These are phyloP conservation scores for Trilocha varians DNA, from an alignment of 2,888 invertebrate genomes.

Conservation along the genomic window DNA sequence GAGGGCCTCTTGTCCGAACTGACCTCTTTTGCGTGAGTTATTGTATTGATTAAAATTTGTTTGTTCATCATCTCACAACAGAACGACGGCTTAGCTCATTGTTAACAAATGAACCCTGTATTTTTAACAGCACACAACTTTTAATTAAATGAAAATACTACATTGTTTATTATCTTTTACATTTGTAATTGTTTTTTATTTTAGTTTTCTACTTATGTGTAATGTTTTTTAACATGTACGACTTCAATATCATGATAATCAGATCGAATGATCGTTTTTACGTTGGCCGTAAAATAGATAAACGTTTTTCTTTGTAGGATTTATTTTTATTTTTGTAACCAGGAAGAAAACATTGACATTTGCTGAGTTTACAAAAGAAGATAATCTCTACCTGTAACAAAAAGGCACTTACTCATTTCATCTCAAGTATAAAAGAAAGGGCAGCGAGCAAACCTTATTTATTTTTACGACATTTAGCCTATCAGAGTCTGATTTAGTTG, in stretches of 20 bases:
- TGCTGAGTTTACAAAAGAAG: neutral
- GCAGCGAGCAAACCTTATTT: neutral
- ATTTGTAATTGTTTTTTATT: too few relatives aligned
- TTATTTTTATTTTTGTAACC: neutral
- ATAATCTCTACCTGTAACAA: neutral
- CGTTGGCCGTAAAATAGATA: constrained; percentile 10
- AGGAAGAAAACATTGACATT: too few relatives aligned
- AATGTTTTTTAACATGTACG: too few relatives aligned
- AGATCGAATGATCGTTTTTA: too few relatives aligned
- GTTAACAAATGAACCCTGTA: neutral
- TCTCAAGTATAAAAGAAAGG: neutral
- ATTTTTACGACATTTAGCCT: constrained; percentile 4
- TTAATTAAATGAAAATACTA: too few relatives aligned
- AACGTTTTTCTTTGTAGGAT: neutral
- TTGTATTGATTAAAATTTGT: constrained; percentile 28
- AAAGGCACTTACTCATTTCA: neutral
- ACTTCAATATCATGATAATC: too few relatives aligned
- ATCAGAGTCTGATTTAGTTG: constrained; percentile 1
- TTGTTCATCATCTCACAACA: constrained; percentile 11
- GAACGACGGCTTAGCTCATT: neutral
- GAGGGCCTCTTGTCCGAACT: constrained; percentile 26
- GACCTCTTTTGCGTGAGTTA: constrained; percentile 31
- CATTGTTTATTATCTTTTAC: too few relatives aligned
- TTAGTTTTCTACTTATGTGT: too few relatives aligned
- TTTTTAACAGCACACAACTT: too few relatives aligned